A percentile compares a stretch with the other conserved stretches of the same genome.
phyloP scores from a whole-genome alignment of 2,797 vertebrate species.

The Chaunax sp. region DNA sequence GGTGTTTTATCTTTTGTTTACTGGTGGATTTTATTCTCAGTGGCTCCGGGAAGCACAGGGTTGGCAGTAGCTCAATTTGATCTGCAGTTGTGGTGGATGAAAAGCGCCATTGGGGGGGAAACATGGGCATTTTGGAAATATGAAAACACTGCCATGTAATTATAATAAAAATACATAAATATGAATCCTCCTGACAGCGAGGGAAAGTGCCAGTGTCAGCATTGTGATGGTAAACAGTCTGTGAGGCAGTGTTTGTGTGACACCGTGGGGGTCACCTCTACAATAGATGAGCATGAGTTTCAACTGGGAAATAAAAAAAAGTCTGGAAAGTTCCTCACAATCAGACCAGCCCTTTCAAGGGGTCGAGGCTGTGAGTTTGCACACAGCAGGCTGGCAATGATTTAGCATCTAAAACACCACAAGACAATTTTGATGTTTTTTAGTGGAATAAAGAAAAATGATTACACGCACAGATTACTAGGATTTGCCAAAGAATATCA shows the following conservation, averaged over 20 bases:
- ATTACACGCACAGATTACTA: constrained; percentile 20
- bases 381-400: constrained; percentile 49
- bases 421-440: constrained; percentile 25
- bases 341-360: constrained; percentile 49
- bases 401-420: constrained; percentile 37
- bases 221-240: constrained; percentile 79
- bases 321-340: constrained; percentile 62
- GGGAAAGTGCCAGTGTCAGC: constrained; percentile 70
- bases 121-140: constrained; percentile 70
- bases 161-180: constrained; percentile 81
- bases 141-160: constrained; percentile 71
- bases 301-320: constrained; percentile 59
- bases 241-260: constrained; percentile 64
- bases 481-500: too few species aligned
- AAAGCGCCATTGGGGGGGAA: constrained; percentile 65
- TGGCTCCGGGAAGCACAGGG: constrained; percentile 61
- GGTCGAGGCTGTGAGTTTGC: constrained; percentile 24
- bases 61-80: constrained; percentile 78
- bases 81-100: constrained; percentile 65
- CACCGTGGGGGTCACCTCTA: constrained; percentile 68
- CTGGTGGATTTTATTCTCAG: constrained; percentile 65
- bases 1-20: constrained; percentile 78
- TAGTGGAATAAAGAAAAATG: neutral
- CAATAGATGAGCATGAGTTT: constrained; percentile 55
- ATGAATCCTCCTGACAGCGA: constrained; percentile 71